These are phyloP conservation scores for Cataglyphis altisquamis DNA, from an alignment of 2,888 invertebrate genomes.

Conservation along the genomic window DNA sequence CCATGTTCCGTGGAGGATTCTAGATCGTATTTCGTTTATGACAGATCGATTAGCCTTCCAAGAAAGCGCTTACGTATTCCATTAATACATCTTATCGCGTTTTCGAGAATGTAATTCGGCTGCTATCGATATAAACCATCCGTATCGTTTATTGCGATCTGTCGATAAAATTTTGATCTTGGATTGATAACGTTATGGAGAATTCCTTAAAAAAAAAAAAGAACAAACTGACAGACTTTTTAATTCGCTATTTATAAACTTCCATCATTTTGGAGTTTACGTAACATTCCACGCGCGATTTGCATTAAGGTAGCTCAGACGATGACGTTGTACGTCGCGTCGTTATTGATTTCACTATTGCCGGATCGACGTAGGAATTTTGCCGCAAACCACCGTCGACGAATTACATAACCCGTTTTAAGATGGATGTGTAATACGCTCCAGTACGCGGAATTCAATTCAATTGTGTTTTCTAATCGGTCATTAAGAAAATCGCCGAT, in stretches of 20 bases:
- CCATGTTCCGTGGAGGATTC: neutral
- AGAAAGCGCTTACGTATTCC: neutral
- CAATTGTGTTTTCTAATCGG: constrained; percentile 1
- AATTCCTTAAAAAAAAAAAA: neutral
- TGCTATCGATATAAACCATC: constrained; percentile 3
- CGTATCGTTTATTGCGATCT: neutral
- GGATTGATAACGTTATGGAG: neutral
- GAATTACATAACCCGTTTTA: constrained; percentile 67
- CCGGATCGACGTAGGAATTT: constrained; percentile 71
- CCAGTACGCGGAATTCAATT: constrained; percentile 13
- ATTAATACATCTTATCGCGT: neutral
- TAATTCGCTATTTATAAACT: neutral
- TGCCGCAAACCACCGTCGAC: constrained; percentile 56
- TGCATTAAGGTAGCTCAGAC: constrained; percentile 20
- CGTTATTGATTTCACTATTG: constrained; percentile 73
- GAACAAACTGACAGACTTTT: no score
- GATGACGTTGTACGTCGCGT: constrained; percentile 57
- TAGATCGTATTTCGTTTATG: neutral
- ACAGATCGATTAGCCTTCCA: neutral
- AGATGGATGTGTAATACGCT: neutral
- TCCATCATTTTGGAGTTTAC: constrained; percentile 8
- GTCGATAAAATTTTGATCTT: neutral
- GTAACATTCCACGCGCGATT: constrained; percentile 55
- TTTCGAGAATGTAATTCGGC: neutral
- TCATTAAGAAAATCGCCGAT: neutral